Base-by-base conservation (phyloP, 2,888 invertebrate species). In the Mesoligia furuncula region DNA sequence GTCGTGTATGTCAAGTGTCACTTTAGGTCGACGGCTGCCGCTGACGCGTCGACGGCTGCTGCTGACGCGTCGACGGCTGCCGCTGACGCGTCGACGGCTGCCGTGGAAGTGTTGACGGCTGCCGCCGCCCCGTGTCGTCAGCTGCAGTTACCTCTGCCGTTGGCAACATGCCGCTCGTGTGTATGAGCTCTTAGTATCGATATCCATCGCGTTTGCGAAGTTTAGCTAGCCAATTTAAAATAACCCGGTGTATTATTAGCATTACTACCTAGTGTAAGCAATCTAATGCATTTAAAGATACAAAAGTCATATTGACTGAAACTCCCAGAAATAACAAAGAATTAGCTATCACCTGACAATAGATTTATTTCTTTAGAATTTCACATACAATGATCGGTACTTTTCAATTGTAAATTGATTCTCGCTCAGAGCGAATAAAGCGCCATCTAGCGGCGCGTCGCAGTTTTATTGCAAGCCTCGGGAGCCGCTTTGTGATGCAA, bases 401-500 rank as follows among this genome's bases (percentile, higher is more conserved):
- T 69, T 74, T 86, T 76, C 81, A 80, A 84, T 84, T 72, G 66
- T 65, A 73, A 81, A 87, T 77, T 62, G 79, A 87, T 85, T 81
- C 71, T 73, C 73, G 64, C 70, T 77, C 67, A 76, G 45, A 24
- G 39, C 57, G 67, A 65, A 61, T 51, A 59, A 59, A 67, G 36
- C 67, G 80, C 76, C 83, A 87, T 83, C 87, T 87, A 80, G 66
- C 64, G 77, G 62, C 51, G 86, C 90, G 87, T 86, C 89, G 87
- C 88, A 89, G 88, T 90, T 91, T 91, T 91, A 93, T 92, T 91
- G 90, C 89, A 87, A 87, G 77, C 80, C 84, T 84, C 81, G 79
- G 74, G 81, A 83, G 80, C 80, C 87, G 89, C 92, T 92, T 94
- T 93, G 93, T 93, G 91, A 93, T 92, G 91, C 90, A 89, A 92